Evolutionary conservation across 1,140 invertebrate species (phyloP).

Genomic region (Manduca sexta): DNA sequence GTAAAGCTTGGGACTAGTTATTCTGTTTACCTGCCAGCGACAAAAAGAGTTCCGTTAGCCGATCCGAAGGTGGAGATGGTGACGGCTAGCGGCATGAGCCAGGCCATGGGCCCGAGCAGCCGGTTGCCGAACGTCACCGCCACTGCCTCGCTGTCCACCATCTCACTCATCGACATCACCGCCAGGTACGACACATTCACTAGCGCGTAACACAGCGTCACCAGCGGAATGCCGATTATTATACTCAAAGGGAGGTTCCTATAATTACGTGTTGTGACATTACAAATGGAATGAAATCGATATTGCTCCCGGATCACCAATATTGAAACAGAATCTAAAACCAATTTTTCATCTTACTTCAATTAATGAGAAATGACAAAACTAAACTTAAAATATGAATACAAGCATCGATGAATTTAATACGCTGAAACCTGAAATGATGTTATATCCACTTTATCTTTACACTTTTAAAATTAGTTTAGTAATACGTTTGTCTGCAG

Average conservation of each 20-base stretch:
- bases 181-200: conserved; percentile 98
- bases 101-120: conserved; percentile 88
- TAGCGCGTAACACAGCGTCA: conserved; percentile 95
- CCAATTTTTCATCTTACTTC: too few species aligned
- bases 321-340: too few species aligned
- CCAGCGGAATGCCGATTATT: conserved; percentile 95
- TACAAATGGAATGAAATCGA: too few species aligned
- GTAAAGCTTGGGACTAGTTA: background rate
- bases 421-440: too few species aligned
- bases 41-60: conserved; percentile 96
- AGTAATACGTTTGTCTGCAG: background rate
- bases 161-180: conserved; percentile 94
- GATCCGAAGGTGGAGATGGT: conserved; percentile 98
- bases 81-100: conserved; percentile 95
- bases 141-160: conserved; percentile 96
- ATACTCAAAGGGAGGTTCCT: conserved; percentile 97
- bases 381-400: too few species aligned
- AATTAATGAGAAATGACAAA: too few species aligned
- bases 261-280: conserved; percentile 26
- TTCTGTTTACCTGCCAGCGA: conserved; percentile 81
- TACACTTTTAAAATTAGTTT: background rate
- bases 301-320: too few species aligned
- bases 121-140: conserved; percentile 94
- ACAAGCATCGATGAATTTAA: too few species aligned
- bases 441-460: too few species aligned